Evolutionary conservation across 2,888 invertebrate genomes (phyloP), one percentile per base, ranked within the genome.

Genomic region (Embidobia sp.): DNA sequence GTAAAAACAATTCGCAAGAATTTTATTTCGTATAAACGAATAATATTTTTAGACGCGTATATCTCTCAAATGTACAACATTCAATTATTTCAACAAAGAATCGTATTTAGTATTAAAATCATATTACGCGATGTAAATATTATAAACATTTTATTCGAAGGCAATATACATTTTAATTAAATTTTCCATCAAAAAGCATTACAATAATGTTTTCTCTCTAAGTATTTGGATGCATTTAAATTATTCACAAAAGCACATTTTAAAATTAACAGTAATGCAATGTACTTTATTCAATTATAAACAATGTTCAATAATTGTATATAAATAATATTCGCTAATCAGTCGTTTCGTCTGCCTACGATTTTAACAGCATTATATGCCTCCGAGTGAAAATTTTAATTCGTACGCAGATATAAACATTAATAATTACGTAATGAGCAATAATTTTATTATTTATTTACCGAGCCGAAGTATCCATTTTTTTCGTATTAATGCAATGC

Each of bases 261-360:
- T 31, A 33, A 51, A 61, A 61, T 51, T 44, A 44, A 19, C 49
- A 35, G 33, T 42, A 42, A 49, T 59, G 49, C 29, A 10, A 46
- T 48, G 46, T 29, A 37, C 29, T 29, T 49, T 48, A 57, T 57
- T 57, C 46, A 57, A 57, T 57, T 57, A 57, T 33, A 57, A 26
- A 49, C 48, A 67, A 40, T 49, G 37, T 57, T 46, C 37, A 35
- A 57, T 67, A 67, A 57, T 57, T 40, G 16, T 37, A 26, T 67
- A 67, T 40, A 49, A 67, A 57, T 48, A 69, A 69, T 51, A 69
- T 61, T 59, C 44, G 44, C 48, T 67, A 51, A 61, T 57, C 61
- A 48, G 27, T 51, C 44, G 51, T 59, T 53, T 27, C 10, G 13
- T 31, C 53, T 35, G 55, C 19, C 19, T 40, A 6, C 37, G 35